These are phyloP conservation scores for Oryzias celebensis DNA, from an alignment of 2,113 vertebrate species.

Conservation along the genomic window DNA sequence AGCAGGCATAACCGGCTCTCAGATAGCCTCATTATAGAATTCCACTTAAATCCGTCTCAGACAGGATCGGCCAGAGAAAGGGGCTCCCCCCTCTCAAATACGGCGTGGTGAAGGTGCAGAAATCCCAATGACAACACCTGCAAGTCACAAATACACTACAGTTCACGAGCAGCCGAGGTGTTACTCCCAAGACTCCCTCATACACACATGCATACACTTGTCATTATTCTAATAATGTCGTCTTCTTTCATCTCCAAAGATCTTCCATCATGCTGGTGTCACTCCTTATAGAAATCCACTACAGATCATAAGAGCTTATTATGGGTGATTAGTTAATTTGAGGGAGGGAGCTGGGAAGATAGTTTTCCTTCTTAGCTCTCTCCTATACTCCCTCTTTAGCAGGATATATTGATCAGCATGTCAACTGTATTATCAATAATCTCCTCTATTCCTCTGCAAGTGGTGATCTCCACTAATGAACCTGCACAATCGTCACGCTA, in stretches of 20 bases:
- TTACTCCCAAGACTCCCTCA: conserved; percentile 11
- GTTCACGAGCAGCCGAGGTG: conserved; percentile 20
- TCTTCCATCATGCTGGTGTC: conserved; percentile 86
- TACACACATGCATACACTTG: conserved; percentile 21
- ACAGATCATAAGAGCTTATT: conserved; percentile 92
- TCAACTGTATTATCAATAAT: conserved; percentile 74
- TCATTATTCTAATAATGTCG: conserved; percentile 87
- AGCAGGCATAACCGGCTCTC: conserved; percentile 79
- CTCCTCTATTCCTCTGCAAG: conserved; percentile 61
- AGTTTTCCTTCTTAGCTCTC: conserved; percentile 43
- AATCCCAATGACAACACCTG: conserved; percentile 19
- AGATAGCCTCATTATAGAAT: conserved; percentile 89
- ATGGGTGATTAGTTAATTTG: conserved; percentile 89
- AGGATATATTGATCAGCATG: conserved; percentile 61
- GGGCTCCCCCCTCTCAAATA: conserved; percentile 48
- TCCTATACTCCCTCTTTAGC: conserved; percentile 34
- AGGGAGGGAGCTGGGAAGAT: conserved; percentile 53
- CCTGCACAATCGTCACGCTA: conserved; percentile 54
- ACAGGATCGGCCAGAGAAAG: conserved; percentile 79
- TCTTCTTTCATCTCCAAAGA: conserved; percentile 82
- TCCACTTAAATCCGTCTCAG: conserved; percentile 95
- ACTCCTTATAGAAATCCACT: conserved; percentile 85
- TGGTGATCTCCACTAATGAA: conserved; percentile 72
- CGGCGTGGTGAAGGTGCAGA: conserved; percentile 5
- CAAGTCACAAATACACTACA: conserved; percentile 29